These are phyloP conservation scores for Daktulosphaira vitifoliae DNA, from an alignment of 1,140 invertebrate genomes.

Conservation along the genomic window DNA sequence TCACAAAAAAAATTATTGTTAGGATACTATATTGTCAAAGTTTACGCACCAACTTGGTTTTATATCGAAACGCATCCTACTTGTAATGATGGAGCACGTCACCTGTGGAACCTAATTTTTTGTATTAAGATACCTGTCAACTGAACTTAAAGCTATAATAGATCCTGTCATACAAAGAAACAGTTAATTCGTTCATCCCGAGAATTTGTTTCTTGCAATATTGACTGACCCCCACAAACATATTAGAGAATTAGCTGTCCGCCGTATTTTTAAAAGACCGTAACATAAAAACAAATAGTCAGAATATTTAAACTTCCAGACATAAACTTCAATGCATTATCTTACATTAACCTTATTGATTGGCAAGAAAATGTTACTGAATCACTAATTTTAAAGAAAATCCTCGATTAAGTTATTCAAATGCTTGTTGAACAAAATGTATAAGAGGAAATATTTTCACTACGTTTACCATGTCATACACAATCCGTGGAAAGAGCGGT, in stretches of 20 bases:
- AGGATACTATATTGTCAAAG: constrained; percentile 35
- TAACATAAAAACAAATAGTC: constrained; percentile 14
- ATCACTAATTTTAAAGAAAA: background rate
- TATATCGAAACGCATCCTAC: constrained; percentile 34
- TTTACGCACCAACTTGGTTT: constrained; percentile 38
- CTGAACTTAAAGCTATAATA: constrained; percentile 29
- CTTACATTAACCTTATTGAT: background rate
- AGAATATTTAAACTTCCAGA: background rate
- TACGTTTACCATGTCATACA: constrained; percentile 39
- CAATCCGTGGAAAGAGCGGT: constrained; percentile 40
- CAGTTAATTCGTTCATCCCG: constrained; percentile 39
- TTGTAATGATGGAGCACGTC: background rate
- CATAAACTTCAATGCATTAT: background rate
- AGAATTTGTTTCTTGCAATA: constrained; percentile 42
- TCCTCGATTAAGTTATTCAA: background rate
- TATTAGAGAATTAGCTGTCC: constrained; percentile 38
- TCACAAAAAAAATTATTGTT: too few relatives aligned
- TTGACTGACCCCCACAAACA: constrained; percentile 38
- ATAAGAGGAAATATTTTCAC: background rate
- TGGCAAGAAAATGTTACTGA: background rate
- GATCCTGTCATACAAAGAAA: constrained; percentile 38
- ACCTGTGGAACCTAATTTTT: background rate
- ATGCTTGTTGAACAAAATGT: background rate
- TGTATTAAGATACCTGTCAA: background rate
- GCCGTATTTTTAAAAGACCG: too few relatives aligned